Evolutionary conservation across 2,113 vertebrate genomes (phyloP), one percentile per base, ranked within the genome.

Genomic region (Phyllopteryx taeniolatus): DNA sequence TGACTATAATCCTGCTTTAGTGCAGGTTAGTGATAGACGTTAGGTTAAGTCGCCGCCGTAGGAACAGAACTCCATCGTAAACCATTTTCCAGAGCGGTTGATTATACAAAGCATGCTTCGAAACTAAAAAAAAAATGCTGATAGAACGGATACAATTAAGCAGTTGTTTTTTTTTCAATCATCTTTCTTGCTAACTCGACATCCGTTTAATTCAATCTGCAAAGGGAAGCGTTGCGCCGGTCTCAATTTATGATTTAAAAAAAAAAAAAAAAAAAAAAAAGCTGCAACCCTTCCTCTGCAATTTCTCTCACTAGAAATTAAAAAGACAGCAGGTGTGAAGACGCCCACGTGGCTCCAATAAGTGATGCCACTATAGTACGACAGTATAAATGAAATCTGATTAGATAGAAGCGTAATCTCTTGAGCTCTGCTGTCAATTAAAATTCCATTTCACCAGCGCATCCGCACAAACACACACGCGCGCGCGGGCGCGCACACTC

Each of bases 361-460:
- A 74, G 33, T 75, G 70, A 72, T 46, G 19, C 39, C 42, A 65
- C 15, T 77, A 59, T 15, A 46, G 51, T 76, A 31, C 64, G 27
- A 72, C 76, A 65, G 46, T 77, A 20, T 33, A 60, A 71, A 35
- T 71, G 20, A 65, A 79, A 68, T 71, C 73, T 47, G 68, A 75
- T 67, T 35, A 57, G 33, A 79, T 76, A 83, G 76, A 51, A 61
- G 68, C 83, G 80, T 79, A 79, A 79, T 81, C 76, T 77, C 49
- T 39, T 63, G 70, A 67, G 75, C 66, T 84, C 78, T 73, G 70
- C 64, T 71, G 70, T 73, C 60, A 81, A 84, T 84, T 83, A 70
- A 84, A 81, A 86, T 79, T 79, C 64, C 71, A 75, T 85, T 83
- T 81, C 35, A 42, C 54, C 47, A 63, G 19, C 42, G 71, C 49